Conservation (phyloP, 2,797 vertebrate genomes). For the Urocyon cinereoargenteus region DNA sequence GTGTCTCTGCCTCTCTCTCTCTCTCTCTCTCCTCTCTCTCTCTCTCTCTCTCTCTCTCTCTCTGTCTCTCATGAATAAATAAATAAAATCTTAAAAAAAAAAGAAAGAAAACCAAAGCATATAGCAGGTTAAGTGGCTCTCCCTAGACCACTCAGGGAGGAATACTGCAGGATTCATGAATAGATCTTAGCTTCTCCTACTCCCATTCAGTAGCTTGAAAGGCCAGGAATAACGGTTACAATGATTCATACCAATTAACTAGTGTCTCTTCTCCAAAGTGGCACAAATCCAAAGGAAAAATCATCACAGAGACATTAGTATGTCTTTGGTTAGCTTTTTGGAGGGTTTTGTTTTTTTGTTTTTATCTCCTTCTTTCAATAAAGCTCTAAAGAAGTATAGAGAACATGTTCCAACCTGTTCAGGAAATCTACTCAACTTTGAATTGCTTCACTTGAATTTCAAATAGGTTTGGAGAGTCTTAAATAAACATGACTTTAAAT, state of each 20-base stretch:
- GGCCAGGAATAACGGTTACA: constrained; percentile 18
- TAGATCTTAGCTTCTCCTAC: background rate
- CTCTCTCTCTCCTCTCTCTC: too few species aligned
- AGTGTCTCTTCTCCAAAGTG: constrained; percentile 35
- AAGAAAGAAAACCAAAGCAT: constrained; percentile 5
- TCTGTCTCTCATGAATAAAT: too few species aligned
- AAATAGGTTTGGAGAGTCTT: constrained; percentile 58
- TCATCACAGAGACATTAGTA: constrained; percentile 25
- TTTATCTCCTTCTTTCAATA: constrained; percentile 46
- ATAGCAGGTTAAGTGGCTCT: background rate
- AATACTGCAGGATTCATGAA: background rate
- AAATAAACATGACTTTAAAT: constrained; percentile 59
- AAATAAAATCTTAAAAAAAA: too few species aligned
- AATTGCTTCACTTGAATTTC: constrained; percentile 55
- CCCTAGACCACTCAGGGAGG: background rate
- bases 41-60: too few species aligned
- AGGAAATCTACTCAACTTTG: background rate
- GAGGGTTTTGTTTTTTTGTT: background rate
- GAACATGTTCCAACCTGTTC: background rate
- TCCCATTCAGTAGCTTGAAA: constrained; percentile 52
- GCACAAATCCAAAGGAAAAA: constrained; percentile 48
- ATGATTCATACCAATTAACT: constrained; percentile 45
- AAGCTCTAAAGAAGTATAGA: constrained; percentile 8
- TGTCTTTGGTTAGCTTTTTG: constrained; percentile 1
- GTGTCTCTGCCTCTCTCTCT: too few species aligned